Percentiles rank a stretch among this genome's conserved stretches.
Evolutionary conservation across 2,113 vertebrate species (phyloP).

Genomic region (Ceratotherium simum): DNA sequence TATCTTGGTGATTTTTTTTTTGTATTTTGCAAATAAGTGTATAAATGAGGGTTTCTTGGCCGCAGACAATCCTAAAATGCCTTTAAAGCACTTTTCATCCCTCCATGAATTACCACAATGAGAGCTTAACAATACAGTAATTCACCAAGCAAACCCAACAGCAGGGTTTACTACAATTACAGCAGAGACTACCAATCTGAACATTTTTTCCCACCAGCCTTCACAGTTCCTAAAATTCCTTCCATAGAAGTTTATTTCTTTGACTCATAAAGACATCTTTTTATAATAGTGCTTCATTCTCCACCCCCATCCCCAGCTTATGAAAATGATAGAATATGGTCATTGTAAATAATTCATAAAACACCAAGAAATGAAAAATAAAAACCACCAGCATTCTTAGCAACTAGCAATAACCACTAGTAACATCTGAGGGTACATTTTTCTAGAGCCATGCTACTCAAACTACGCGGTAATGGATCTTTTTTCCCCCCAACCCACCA

Average conservation of each 20-base stretch:
- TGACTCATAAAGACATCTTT: slow-evolving; percentile 33
- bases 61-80: neutral
- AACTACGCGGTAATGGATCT: no score
- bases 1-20: neutral
- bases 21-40: neutral
- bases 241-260: slow-evolving; percentile 3
- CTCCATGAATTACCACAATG: neutral
- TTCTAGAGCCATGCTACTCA: neutral
- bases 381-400: neutral
- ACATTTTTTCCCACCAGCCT: neutral
- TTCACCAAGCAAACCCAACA: slow-evolving; percentile 16
- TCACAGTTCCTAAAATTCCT: slow-evolving; percentile 44
- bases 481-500: accelerated
- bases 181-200: neutral
- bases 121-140: neutral
- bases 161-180: neutral
- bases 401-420: neutral
- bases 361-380: neutral
- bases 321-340: neutral
- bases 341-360: slow-evolving; percentile 3
- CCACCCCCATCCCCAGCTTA: neutral
- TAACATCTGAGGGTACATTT: neutral
- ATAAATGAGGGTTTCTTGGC: neutral
- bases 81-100: neutral
- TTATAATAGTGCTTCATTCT: neutral